Conservation (phyloP, 2,797 vertebrate species). For the Catharus ustulatus region DNA sequence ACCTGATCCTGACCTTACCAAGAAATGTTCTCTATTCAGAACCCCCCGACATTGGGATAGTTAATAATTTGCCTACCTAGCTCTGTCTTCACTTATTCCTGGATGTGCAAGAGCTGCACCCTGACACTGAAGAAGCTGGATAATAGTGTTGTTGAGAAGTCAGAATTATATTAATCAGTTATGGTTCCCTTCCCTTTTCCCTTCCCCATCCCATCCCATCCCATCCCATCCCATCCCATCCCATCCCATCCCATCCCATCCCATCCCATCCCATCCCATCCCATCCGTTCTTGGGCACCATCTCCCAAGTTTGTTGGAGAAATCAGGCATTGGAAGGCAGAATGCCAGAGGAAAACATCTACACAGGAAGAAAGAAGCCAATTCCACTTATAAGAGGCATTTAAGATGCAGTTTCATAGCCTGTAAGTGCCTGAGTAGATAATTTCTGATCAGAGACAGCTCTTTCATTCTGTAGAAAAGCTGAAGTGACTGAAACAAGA, state of each 20-base stretch:
- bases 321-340: neutral
- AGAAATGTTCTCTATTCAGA: neutral
- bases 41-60: neutral
- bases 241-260: neutral
- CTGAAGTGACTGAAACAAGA: neutral
- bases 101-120: neutral
- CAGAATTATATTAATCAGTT: neutral
- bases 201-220: neutral
- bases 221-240: too few species aligned
- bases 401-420: slow-evolving; percentile 1
- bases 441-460: slow-evolving; percentile 39
- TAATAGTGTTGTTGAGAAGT: neutral
- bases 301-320: neutral
- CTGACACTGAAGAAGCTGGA: neutral
- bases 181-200: neutral
- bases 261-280: neutral
- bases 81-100: neutral
- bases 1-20: neutral
- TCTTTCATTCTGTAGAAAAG: slow-evolving; percentile 4
- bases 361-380: neutral
- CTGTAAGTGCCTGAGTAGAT: neutral
- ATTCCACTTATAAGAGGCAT: neutral
- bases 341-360: neutral
- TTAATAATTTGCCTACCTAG: neutral
- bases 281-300: neutral